These are phyloP conservation scores for Mythimna lalbum DNA, from an alignment of 2,888 invertebrate genomes.

Conservation along the genomic window DNA sequence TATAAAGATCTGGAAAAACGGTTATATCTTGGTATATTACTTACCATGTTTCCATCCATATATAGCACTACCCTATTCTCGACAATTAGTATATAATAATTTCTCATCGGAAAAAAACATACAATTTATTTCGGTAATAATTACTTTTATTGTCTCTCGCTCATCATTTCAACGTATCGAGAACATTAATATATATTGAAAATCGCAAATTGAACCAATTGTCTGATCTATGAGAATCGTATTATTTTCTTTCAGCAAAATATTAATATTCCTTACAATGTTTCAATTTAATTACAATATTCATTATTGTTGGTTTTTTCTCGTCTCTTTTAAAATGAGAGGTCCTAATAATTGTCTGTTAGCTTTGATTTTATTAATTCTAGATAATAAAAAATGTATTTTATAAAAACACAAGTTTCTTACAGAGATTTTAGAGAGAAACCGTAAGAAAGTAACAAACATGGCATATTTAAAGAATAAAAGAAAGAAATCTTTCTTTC, in stretches of 20 bases:
- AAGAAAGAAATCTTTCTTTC: too few species aligned
- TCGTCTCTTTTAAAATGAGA: not conserved
- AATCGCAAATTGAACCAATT: slow-evolving; percentile 9
- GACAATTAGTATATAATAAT: not conserved
- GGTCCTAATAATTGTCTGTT: slow-evolving; percentile 19
- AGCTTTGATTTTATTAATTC: slow-evolving; percentile 14
- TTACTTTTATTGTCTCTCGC: not conserved
- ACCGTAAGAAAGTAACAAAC: too few species aligned
- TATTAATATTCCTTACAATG: slow-evolving; percentile 19
- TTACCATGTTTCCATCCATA: not conserved
- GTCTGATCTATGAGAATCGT: not conserved
- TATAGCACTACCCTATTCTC: not conserved
- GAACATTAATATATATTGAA: slow-evolving; percentile 3
- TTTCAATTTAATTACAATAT: slow-evolving; percentile 22
- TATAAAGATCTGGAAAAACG: too few species aligned
- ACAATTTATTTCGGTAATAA: not conserved
- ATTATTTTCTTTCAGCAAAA: not conserved
- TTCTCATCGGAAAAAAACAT: not conserved
- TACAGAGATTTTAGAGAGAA: too few species aligned
- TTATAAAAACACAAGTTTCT: not conserved
- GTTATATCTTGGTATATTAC: not conserved
- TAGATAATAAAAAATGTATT: slow-evolving; percentile 3
- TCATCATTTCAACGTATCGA: not conserved
- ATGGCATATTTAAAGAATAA: too few species aligned
- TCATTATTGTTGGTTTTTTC: slow-evolving; percentile 9